Evolutionary conservation across 2,113 vertebrate genomes (phyloP).

Genomic region (Heliornis fulica): DNA sequence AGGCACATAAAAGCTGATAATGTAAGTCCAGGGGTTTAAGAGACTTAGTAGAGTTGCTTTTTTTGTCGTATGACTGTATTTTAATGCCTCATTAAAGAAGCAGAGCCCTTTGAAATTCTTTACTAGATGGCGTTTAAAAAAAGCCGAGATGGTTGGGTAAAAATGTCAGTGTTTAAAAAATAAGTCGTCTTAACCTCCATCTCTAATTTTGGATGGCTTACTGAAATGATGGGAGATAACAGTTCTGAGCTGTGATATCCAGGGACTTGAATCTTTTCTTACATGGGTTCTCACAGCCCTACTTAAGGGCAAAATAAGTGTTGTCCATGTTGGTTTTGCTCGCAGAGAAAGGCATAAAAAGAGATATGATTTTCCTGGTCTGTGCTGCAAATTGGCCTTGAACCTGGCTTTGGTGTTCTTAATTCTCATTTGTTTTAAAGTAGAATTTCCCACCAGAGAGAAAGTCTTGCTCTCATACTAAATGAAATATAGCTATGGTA

Average conservation of each 20-base stretch:
- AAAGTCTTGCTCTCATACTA: background rate
- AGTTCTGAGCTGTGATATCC: background rate
- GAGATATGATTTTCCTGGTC: background rate
- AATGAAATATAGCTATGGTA: background rate
- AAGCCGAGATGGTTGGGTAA: constrained; percentile 14
- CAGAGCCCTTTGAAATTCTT: constrained; percentile 68
- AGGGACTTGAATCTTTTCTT: background rate
- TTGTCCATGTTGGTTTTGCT: background rate
- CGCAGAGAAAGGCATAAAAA: background rate
- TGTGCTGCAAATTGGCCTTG: background rate
- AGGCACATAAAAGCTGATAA: constrained; percentile 89
- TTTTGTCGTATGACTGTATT: constrained; percentile 81
- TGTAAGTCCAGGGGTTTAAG: constrained; percentile 81
- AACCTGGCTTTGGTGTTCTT: background rate
- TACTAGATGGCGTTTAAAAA: constrained; percentile 52
- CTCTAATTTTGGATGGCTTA: constrained; percentile 5
- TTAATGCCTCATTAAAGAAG: constrained; percentile 72
- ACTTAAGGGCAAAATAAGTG: background rate
- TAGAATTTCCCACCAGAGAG: background rate
- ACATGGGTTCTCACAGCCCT: background rate
- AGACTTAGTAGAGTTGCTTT: constrained; percentile 75
- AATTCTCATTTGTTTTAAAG: background rate
- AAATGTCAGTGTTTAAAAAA: constrained; percentile 52
- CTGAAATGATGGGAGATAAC: background rate
- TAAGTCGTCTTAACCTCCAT: background rate